Evolutionary conservation across 2,797 vertebrate genomes (phyloP), one percentile per base, ranked within the genome.

Genomic region (Enteromius argenteus): DNA sequence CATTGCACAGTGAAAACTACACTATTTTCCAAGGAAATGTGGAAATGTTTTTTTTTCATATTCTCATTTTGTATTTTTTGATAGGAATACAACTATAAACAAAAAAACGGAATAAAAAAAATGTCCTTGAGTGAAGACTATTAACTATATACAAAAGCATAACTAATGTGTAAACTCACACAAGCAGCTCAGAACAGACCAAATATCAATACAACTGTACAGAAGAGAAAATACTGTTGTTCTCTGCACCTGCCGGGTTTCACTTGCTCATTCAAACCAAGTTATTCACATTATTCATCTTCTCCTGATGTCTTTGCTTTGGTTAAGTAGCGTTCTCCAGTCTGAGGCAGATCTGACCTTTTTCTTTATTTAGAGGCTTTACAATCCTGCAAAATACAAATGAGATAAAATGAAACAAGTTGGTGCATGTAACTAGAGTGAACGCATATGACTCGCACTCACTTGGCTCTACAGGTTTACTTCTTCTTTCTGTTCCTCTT

Each of bases 181-280:
- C 37, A 73, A 85, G 42, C 14, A 62, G 32, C 68, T 74, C 74
- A 79, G 30, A 79, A 60, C 39, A 44, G n/a, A 27, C 3, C 58
- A 69, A 76, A 86, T 74, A 35, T 67, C 49, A 79, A 84, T 44
- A 76, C 69, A 83, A 42, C 83, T 86, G 71, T 72, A 82, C 87
- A 86, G 75, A 68, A 75, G 77, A 67, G 60, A 79, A 9, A 27
- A 56, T 13, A 75, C 58, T 71, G n/a, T 30, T 79, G 66, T 17
- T 60, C n/a, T 80, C 71, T 74, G 23, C 42, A 62, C 2, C 62
- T 83, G 58, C 53, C 44, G 21, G 46, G 5, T 37, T 80, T 67
- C 71, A 75, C 67, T 64, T 80, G 19, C 73, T 80, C 76, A 53
- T 77, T 42, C 27, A 66, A 27, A 62, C 21, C 13, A n/a, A 67